Conservation (phyloP, 2,797 vertebrate species). For the Liasis olivaceus region DNA sequence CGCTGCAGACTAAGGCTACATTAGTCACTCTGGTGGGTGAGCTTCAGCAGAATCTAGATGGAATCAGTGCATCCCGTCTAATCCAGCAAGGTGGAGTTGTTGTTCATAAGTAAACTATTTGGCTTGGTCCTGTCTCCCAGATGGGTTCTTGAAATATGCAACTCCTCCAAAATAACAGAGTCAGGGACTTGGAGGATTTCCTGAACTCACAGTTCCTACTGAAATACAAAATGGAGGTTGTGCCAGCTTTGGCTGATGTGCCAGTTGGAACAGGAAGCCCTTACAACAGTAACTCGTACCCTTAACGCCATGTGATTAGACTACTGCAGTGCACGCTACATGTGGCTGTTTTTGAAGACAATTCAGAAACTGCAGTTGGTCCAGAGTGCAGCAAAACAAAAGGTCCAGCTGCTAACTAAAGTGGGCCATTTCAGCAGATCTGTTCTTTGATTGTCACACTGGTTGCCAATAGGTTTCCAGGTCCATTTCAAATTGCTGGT, state of each 20-base stretch:
- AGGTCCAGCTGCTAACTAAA: neutral
- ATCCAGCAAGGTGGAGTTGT: neutral
- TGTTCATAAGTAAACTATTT: neutral
- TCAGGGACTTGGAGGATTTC: neutral
- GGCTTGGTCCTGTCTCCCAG: neutral
- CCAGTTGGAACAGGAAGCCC: neutral
- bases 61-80: neutral
- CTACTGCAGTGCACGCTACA: neutral
- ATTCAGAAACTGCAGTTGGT: neutral
- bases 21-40: neutral
- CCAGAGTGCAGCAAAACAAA: neutral
- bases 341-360: neutral
- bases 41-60: neutral
- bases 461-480: neutral
- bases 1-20: neutral
- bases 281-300: neutral
- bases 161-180: neutral
- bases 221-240: neutral
- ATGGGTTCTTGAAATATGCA: neutral
- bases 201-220: neutral
- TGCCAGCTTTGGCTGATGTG: neutral
- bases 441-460: neutral
- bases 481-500: neutral
- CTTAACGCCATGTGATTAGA: neutral
- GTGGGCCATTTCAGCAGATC: neutral